phyloP scores from a whole-genome alignment of 2,888 invertebrate genomes.

The Troides oblongomaculatus region DNA sequence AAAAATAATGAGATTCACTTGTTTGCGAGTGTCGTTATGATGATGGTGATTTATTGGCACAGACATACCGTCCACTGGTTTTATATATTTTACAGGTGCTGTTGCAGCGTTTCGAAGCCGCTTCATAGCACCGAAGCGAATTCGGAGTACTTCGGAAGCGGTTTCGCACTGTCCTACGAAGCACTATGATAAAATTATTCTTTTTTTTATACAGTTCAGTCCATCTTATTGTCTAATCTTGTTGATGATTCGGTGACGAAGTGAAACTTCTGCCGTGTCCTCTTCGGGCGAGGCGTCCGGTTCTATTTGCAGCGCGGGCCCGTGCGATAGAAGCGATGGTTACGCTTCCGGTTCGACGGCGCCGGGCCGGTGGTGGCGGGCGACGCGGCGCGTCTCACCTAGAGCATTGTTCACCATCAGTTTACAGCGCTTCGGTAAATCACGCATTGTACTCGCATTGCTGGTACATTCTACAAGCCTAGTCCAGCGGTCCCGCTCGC shows the following conservation, averaged over 20 bases:
- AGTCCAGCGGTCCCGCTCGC: too few relatives aligned
- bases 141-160: not conserved
- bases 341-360: constrained; percentile 8
- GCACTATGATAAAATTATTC: not conserved
- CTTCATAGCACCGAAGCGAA: constrained; percentile 7
- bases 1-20: not conserved
- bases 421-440: not conserved
- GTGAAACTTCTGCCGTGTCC: not conserved
- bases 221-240: not conserved
- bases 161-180: not conserved
- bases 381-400: constrained; percentile 16
- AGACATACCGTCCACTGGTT: not conserved
- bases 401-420: constrained; percentile 15
- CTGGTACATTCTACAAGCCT: not conserved
- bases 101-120: not conserved
- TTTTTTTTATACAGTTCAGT: not conserved
- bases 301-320: constrained; percentile 24
- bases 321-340: constrained; percentile 20
- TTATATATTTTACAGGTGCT: too few relatives aligned
- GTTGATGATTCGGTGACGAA: not conserved
- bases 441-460: constrained; percentile 5
- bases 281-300: not conserved
- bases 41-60: constrained; percentile 19
- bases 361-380: constrained; percentile 13
- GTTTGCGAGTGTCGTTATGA: constrained; percentile 10